Evolutionary conservation across 2,113 vertebrate species (phyloP).

Genomic region (Urocolius indicus): DNA sequence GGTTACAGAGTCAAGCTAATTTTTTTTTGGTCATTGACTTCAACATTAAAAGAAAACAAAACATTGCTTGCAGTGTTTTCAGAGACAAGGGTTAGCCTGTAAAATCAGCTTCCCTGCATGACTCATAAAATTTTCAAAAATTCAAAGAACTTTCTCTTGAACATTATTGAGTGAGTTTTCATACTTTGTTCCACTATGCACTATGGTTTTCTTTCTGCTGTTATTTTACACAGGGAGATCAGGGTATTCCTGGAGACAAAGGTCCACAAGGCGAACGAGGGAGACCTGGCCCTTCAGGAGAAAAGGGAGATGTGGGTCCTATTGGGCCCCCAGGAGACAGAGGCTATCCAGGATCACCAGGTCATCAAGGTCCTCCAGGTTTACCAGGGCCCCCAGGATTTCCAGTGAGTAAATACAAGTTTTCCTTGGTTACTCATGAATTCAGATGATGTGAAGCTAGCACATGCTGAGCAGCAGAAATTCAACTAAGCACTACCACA

Average conservation of each 20-base stretch:
- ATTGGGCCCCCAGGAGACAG: constrained; percentile 83
- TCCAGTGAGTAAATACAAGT: constrained; percentile 74
- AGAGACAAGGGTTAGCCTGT: not conserved
- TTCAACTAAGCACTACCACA: not conserved
- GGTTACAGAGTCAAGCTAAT: not conserved
- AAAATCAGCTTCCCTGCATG: not conserved
- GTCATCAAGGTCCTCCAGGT: constrained; percentile 82
- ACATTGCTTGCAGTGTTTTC: not conserved
- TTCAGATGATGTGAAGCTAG: not conserved
- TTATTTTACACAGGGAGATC: constrained; percentile 85
- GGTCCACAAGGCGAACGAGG: constrained; percentile 93
- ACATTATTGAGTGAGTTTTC: not conserved
- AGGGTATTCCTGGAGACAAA: constrained; percentile 92
- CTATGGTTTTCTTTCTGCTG: not conserved
- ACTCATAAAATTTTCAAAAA: not conserved
- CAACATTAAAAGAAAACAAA: not conserved
- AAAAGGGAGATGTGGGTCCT: constrained; percentile 82
- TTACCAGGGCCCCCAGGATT: constrained; percentile 75
- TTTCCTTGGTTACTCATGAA: not conserved
- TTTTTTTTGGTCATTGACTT: not conserved
- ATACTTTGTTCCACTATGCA: not conserved
- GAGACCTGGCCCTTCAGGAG: constrained; percentile 80
- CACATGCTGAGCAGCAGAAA: not conserved
- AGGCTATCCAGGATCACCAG: constrained; percentile 84
- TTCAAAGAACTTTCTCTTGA: not conserved